Evolutionary conservation across 30 jellyfish, hydroid and myxozoan genomes (phyloP), one percentile per base, ranked within the genome.

Genomic region (Cassiopea andromeda): DNA sequence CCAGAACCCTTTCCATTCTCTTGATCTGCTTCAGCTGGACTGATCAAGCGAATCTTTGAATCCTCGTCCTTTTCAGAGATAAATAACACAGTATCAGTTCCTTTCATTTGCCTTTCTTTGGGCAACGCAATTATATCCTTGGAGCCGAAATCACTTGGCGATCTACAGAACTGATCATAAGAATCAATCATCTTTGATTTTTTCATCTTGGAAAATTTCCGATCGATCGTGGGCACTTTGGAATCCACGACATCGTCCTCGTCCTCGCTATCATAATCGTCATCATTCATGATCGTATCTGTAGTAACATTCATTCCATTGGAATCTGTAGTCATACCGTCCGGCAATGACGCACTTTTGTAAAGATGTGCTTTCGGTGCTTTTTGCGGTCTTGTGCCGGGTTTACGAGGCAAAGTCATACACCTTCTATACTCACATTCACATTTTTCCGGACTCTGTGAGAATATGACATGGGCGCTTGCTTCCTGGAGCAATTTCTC

Each of bases 161-260:
- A 84, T 2, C 97, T 98, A 72, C 99, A 96, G 74, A 96, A 96
- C 80, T 96, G 99, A 73, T 96, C 99, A 69, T 90, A 96, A 57
- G 99, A 96, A 80, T 96, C 99, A 67, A 93, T 92, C 94, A 96
- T 93, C 78, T 92, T 92, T 1, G 96, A 57, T 38, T 94, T 90
- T 87, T 96, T 96, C 93, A 96, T 87, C 66, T 98, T 71, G 48
- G 95, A 77, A 74, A 75, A 87, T 60, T 79, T 81, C n/a, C 90
- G 91, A 77, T 88, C 91, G 67, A 81, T 82, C 68, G 91, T 89
- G 66, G 96, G 96, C 61, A 78, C 61, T 47, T 85, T 94, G 2
- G 93, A 89, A 44, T 94, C 97, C 7, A 84, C 97, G 82, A 96
- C 78, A 64, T 75, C 97, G 72, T 27, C 38, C 38, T 92, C 99